Percentiles rank a stretch among this genome's conserved stretches.
phyloP scores from a whole-genome alignment of 2,113 vertebrate genomes.

The Xenus cinereus region DNA sequence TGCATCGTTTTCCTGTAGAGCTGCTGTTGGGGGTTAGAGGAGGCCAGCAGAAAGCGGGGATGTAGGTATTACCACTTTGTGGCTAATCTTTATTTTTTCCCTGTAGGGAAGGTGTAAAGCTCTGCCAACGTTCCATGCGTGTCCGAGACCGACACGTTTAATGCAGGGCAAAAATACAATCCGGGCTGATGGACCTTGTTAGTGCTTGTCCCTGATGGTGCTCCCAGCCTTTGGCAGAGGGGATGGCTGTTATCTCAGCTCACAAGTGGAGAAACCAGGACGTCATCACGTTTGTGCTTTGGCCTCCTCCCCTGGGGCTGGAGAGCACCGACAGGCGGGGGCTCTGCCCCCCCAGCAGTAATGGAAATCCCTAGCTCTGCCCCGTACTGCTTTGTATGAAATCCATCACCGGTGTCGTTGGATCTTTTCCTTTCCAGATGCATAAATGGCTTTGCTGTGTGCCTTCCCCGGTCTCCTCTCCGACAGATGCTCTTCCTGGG shows the following conservation, averaged over 20 bases:
- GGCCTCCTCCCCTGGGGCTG: neutral
- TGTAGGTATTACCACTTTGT: neutral
- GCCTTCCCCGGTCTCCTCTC: neutral
- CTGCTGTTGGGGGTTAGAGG: neutral
- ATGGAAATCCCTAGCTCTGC: neutral
- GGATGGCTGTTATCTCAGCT: neutral
- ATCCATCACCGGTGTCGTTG: neutral
- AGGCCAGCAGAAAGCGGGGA: neutral
- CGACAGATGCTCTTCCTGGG: neutral
- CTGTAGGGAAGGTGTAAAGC: neutral
- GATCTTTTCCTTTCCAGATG: neutral
- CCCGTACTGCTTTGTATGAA: neutral
- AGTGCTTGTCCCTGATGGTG: neutral
- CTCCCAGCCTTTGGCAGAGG: neutral
- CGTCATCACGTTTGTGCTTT: neutral
- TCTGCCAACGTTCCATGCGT: rapidly evolving
- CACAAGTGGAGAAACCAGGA: neutral
- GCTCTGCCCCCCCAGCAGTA: neutral
- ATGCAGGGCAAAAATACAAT: neutral
- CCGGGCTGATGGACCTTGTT: neutral
- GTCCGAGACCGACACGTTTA: neutral
- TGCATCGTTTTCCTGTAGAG: neutral
- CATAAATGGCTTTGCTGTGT: neutral
- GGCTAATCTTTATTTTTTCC: neutral
- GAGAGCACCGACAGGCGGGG: neutral